Percentiles rank a stretch among this genome's conserved stretches.
Conservation (phyloP, 37 sponge, comb jelly and placozoan species). For the Aphrocallistes beatrix region DNA sequence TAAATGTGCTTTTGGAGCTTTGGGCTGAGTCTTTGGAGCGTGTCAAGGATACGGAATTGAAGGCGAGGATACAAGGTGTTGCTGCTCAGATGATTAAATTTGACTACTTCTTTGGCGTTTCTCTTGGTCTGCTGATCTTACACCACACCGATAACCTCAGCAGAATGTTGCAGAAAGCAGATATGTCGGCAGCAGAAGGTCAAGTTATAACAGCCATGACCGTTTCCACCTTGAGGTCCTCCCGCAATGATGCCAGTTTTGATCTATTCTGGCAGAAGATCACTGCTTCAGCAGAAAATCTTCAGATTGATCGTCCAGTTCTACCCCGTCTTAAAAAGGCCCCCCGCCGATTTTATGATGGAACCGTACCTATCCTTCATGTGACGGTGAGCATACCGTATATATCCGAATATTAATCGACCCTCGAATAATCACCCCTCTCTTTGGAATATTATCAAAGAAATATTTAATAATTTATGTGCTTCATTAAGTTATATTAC, state of each 20-base stretch:
- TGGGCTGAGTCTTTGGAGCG: constrained; percentile 35
- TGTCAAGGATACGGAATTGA: constrained; percentile 45
- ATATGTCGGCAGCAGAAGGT: constrained; percentile 57
- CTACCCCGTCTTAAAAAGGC: not conserved
- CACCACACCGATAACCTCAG: constrained; percentile 40
- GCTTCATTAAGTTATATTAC: too few species aligned
- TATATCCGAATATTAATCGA: too few species aligned
- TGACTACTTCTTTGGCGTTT: constrained; percentile 44
- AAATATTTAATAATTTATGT: too few species aligned
- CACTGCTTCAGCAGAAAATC: constrained; percentile 19
- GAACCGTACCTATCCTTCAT: constrained; percentile 19
- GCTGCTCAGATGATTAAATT: constrained; percentile 34
- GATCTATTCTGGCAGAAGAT: constrained; percentile 26
- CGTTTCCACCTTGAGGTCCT: constrained; percentile 26
- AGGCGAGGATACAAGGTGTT: constrained; percentile 44
- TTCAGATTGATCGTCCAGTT: constrained; percentile 15
- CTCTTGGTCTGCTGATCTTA: constrained; percentile 31
- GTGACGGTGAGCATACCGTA: constrained; percentile 28
- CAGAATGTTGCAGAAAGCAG: constrained; percentile 27
- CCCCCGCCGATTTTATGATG: not conserved
- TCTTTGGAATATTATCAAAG: too few species aligned
- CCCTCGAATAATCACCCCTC: too few species aligned
- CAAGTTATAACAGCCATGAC: constrained; percentile 33
- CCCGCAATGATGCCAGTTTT: constrained; percentile 30
- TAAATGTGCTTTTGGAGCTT: constrained; percentile 26